Base-by-base conservation (phyloP, 2,888 invertebrate genomes). In the Ligdia adustata region DNA sequence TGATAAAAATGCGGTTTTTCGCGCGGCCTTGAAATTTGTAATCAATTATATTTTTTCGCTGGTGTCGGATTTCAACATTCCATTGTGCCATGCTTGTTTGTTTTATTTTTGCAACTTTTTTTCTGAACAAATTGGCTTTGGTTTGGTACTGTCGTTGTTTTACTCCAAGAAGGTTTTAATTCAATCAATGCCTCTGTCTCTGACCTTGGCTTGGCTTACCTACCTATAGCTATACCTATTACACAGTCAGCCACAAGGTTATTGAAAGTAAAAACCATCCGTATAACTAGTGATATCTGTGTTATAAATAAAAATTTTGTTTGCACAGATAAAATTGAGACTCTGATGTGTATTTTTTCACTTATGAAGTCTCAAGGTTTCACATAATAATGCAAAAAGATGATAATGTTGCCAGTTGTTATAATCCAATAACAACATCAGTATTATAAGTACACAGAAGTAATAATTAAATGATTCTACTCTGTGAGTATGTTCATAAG, bases 21-120 rank as follows among this genome's bases (percentile, higher is more conserved):
- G 41, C 40, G 52, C 69, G 80, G 74, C 83, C 83, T 82, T 84
- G 83, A 73, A 57, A 16, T 9, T n/a, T 13, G 14, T 37, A 57
- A 57, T 57, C 47, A 57, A 60, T 53, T 60, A 45, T 51, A 48
- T 47, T 29, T 41, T 26, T 27, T 2, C 24, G 40, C 6, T 49
- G 55, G 57, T 59, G 50, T 59, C 56, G 45, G 32, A 38, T 59
- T 56, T 50, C 56, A 50, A 45, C 45, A 50, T 34, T 39, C 50
- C 34, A 6, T 14, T 34, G 16, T 27, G 4, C 9, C 28, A 32
- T 28, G 33, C 31, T 12, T 34, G 20, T 38, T 32, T 45, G 35
- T 33, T 29, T 33, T 38, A 7, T 35, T 31, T 42, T 3, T 9
- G 5, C 2, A 9, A 3, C 2, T 24, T 11, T 22, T 14, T 31